Evolutionary conservation across 1,140 invertebrate genomes (phyloP), one percentile per base, ranked within the genome.

Genomic region (Orius insidiosus): DNA sequence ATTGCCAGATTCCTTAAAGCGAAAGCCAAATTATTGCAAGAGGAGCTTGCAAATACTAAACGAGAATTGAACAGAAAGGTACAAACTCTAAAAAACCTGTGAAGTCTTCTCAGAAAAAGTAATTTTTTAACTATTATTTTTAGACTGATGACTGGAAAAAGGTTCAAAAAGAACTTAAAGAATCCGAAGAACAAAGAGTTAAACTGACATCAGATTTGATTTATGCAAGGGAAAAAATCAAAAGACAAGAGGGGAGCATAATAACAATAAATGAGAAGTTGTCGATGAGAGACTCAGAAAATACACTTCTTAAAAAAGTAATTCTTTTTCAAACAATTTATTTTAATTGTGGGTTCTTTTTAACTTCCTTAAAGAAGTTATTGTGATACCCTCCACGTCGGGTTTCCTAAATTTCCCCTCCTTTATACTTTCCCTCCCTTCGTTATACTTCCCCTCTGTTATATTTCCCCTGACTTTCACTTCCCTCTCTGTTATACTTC

Each of bases 261-360:
- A 39, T 38, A 14, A 24, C 43, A 13, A 14, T 39, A 9, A 41
- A 19, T 16, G 49, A 50, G 7, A 50, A 45, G 43, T 19, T 46
- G 7, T 30, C 45, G 11, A 32, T 50, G 11, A 45, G 44, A 19
- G 39, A 46, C 13, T 33, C 34, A 13, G 49, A 50, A 47, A 38
- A 45, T 33, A 36, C 9, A n/a, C n/a, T 50, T 5, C 33, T 50
- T n/a, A 50, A 40, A 35, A 50, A 47, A 33, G 49, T 46, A 8
- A 35, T 13, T 40, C 9, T 15, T 11, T 36, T 36, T 36, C 24
- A n/a, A n/a, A n/a, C 24, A 24, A 3, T 24, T 24, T 4, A 4
- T 24, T 24, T 24, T 24, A 24, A 24, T 7, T 24, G n/a, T n/a
- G n/a, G n/a, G n/a, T n/a, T n/a, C n/a, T n/a, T n/a, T n/a, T n/a